Base-by-base conservation (phyloP, 2,113 vertebrate genomes). In the Poeciliopsis occidentalis region DNA sequence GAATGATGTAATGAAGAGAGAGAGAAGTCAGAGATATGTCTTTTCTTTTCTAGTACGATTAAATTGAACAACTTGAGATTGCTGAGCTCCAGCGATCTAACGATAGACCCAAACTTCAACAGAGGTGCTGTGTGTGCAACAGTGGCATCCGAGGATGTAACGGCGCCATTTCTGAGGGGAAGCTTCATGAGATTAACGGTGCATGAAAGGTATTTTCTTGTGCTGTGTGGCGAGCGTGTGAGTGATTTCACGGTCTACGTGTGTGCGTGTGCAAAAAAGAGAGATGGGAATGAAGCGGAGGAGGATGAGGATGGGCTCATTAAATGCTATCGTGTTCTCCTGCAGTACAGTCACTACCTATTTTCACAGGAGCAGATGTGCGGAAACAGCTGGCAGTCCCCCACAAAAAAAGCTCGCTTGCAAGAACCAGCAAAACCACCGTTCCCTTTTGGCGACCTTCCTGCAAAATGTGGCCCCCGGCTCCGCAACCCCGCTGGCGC, bases 271-370 rank as follows among this genome's bases (percentile, higher is more conserved):
- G 32, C 6, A 10, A 37, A 11, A 32, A 54, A n/a, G 65, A 71
- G 66, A 85, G 80, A 90, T 83, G 82, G 68, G 80, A 80, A 85
- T 13, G 51, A 82, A 78, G 83, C 85, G 69, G 72, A 65, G 81
- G 81, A 83, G 78, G 83, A 74, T 79, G 78, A 81, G 75, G 72
- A 86, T 88, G 79, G 85, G 85, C 81, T 90, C 82, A 75, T 85
- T 93, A 92, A 93, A 93, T 93, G 91, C 90, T 92, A 91, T 88
- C 81, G 80, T 90, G 88, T 86, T 84, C 82, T 88, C 89, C 92
- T 89, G 87, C 69, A 75, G 74, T 57, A 84, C 87, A 85, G 74
- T 89, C 84, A 80, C 84, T 85, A 78, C 85, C 83, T 89, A 87
- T 67, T 82, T 57, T 83, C 83, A 85, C 84, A 84, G 81, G 85